Conservation (phyloP, 2,888 invertebrate genomes). For the Rhingia rostrata region DNA sequence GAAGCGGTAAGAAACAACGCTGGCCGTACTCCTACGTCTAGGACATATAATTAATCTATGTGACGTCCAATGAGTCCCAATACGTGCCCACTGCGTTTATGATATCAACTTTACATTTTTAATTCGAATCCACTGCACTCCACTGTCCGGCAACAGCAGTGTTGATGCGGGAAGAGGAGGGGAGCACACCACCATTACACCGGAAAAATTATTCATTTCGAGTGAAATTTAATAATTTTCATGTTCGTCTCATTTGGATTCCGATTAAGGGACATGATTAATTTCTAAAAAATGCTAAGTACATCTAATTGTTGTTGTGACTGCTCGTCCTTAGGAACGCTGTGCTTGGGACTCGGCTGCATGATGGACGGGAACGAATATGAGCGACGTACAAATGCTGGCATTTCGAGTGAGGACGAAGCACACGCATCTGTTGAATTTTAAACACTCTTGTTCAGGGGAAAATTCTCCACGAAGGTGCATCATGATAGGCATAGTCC, state of each 20-base stretch:
- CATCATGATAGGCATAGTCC: constrained; percentile 7
- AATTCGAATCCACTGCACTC: constrained; percentile 60
- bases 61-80: constrained; percentile 67
- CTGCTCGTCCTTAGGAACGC: constrained; percentile 31
- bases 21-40: constrained; percentile 55
- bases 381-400: constrained; percentile 55
- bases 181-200: constrained; percentile 35
- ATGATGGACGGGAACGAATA: constrained; percentile 68
- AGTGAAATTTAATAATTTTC: constrained; percentile 71
- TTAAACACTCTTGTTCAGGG: constrained; percentile 32
- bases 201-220: constrained; percentile 73
- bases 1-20: background rate
- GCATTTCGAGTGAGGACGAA: constrained; percentile 43
- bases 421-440: constrained; percentile 65
- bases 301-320: constrained; percentile 73
- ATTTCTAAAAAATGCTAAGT: constrained; percentile 73
- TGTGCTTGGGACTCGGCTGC: constrained; percentile 23
- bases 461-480: constrained; percentile 1
- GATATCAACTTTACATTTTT: constrained; percentile 72
- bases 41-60: constrained; percentile 69
- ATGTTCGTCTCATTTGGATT: constrained; percentile 72
- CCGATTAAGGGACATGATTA: constrained; percentile 70
- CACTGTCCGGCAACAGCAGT: background rate
- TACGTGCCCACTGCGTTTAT: constrained; percentile 69
- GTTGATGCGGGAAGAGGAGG: constrained; percentile 2